Percentiles rank a stretch among this genome's conserved stretches.
These are phyloP conservation scores for Myiagra hebetior DNA, from an alignment of 2,113 vertebrate genomes.

Conservation along the genomic window DNA sequence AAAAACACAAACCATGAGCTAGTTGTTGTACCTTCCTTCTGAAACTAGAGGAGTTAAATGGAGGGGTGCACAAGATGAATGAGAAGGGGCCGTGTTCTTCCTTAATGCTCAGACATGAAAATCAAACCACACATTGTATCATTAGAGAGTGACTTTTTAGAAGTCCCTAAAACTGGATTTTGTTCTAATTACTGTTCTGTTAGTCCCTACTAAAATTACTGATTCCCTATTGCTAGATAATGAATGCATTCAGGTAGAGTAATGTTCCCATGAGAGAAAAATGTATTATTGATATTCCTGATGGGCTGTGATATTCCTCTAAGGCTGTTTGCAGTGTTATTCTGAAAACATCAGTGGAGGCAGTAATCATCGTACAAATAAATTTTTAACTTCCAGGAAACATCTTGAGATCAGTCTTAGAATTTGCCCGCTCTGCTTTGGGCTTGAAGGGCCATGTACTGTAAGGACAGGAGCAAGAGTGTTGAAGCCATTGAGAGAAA, in stretches of 20 bases:
- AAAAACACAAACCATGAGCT: background rate
- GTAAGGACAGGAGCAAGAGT: background rate
- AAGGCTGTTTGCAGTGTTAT: background rate
- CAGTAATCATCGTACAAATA: background rate
- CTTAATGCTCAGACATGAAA: conserved; percentile 25
- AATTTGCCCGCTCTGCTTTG: background rate
- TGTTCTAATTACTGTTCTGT: conserved; percentile 22
- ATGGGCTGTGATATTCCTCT: background rate
- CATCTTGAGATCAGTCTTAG: background rate
- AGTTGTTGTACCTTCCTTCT: conserved; percentile 41
- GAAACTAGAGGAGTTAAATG: conserved; percentile 17
- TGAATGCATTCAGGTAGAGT: conserved; percentile 29
- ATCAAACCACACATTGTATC: background rate
- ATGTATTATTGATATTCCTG: background rate
- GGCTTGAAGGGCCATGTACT: background rate
- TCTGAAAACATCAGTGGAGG: background rate
- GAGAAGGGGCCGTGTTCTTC: background rate
- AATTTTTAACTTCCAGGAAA: background rate
- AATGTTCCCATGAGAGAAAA: background rate
- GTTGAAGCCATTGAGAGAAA: background rate
- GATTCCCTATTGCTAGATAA: background rate
- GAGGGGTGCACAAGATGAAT: background rate
- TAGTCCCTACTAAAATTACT: conserved; percentile 30
- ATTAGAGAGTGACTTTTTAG: background rate
- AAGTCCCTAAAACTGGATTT: conserved; percentile 25